Evolutionary conservation across 2,888 invertebrate species (phyloP), one percentile per base, ranked within the genome.

Genomic region (Odontothrips loti): DNA sequence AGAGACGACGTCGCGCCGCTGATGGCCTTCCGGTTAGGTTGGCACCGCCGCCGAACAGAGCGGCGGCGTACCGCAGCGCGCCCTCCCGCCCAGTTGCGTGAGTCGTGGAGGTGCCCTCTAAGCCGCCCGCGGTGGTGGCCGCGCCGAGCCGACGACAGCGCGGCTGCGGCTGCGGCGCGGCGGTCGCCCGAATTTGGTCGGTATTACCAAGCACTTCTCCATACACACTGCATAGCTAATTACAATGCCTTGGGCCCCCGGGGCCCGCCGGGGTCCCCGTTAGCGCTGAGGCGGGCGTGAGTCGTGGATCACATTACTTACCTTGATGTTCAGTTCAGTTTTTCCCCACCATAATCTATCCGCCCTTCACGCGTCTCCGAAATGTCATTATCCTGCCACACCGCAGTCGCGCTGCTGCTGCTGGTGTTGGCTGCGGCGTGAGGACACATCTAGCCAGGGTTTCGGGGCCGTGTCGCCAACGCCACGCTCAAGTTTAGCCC

Each of bases 141-240:
- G 48, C 51, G 51, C 4, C 1, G 51, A 1, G 58, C 20, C 17
- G 58, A 17, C 17, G 58, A 58, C 58, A 58, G 58, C 17, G 58
- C 58, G 15, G 58, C 17, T 15, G 58, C 58, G 1, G 58, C 58
- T 15, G 20, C 6, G 58, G 58, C 58, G 51, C 3, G 51, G 51
- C 15, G 10, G 51, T 17, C 58, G 58, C 23, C 27, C 68, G 23
- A 75, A 75, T 10, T 27, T 27, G 23, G 68, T 9, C 68, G 68
- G 68, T 75, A 75, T 75, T 75, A 75, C 68, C 68, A 75, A 75
- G 68, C 68, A 75, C 68, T 75, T 75, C 68, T 75, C 68, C 68
- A 75, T 75, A 27, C 68, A 23, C 68, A 23, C 27, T 75, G 68
- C 68, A 75, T 75, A 75, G 68, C 68, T 75, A 75, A 75, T 75